phyloP scores from a whole-genome alignment of 2,888 invertebrate genomes.

The Apoderus coryli region DNA sequence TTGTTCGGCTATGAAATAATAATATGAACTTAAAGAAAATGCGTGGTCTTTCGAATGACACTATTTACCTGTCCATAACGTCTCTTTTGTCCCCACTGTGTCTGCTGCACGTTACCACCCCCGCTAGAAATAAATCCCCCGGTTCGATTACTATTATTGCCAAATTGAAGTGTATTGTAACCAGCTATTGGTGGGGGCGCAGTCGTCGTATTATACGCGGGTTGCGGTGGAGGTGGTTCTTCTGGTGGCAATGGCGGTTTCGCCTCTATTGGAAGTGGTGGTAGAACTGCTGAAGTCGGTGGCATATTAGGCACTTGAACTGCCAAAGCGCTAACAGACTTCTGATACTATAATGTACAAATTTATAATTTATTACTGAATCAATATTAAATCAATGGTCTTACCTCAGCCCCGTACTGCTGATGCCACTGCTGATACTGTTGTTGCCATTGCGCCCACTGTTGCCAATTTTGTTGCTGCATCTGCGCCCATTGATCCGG shows the following conservation, averaged over 20 bases:
- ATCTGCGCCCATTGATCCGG: constrained; percentile 53
- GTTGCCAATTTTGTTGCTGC: constrained; percentile 59
- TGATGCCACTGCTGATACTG: constrained; percentile 65
- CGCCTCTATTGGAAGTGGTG: no score
- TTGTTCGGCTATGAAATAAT: no score
- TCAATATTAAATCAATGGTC: constrained; percentile 4
- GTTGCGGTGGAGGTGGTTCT: constrained; percentile 31
- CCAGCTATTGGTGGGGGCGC: constrained; percentile 8
- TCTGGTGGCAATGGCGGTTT: constrained; percentile 35
- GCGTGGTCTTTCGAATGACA: no score
- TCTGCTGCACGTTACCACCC: no score
- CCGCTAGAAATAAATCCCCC: no score
- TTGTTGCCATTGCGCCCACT: constrained; percentile 65
- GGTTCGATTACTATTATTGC: no score
- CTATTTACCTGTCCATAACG: constrained; percentile 13
- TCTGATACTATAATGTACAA: constrained; percentile 35
- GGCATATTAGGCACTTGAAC: constrained; percentile 9
- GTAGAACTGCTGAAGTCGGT: constrained; percentile 15
- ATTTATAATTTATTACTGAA: not conserved
- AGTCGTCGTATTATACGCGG: constrained; percentile 29
- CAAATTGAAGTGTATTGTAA: no score
- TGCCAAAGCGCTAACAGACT: constrained; percentile 32
- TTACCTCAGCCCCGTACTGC: constrained; percentile 60
- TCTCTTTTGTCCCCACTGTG: constrained; percentile 15
- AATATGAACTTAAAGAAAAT: no score